Evolutionary conservation across 2,113 vertebrate genomes (phyloP).

Genomic region (Cynopterus brachyotis): DNA sequence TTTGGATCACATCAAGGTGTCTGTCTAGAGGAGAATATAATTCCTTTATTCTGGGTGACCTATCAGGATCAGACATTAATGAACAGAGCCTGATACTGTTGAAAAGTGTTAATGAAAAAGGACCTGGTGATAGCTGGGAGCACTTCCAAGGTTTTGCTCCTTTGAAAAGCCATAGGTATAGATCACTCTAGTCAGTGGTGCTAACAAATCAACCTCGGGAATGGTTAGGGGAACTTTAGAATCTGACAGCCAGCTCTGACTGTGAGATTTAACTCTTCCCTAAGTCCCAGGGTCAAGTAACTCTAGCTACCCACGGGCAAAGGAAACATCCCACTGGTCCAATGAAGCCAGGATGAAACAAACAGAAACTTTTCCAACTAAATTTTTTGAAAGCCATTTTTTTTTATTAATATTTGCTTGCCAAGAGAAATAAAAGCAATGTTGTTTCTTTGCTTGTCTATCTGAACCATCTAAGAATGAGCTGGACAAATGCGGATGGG

Average conservation of each 20-base stretch:
- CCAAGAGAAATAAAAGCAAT: background rate
- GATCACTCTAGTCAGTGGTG: background rate
- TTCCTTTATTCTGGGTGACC: conserved; percentile 48
- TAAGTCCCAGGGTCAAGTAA: background rate
- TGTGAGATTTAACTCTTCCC: background rate
- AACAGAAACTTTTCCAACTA: background rate
- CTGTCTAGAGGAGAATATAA: background rate
- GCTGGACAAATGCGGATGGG: background rate
- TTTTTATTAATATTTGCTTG: background rate
- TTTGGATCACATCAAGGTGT: conserved; percentile 35
- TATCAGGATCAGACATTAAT: conserved; percentile 20
- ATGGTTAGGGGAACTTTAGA: background rate
- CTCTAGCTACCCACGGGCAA: background rate
- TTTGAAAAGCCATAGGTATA: conserved; percentile 11
- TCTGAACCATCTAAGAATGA: background rate
- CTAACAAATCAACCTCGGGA: background rate
- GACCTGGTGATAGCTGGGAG: background rate
- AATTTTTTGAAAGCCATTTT: background rate
- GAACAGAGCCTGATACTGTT: background rate
- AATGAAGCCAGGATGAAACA: background rate
- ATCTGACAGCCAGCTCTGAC: background rate
- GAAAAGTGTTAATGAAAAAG: conserved; percentile 40
- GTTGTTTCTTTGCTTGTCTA: background rate
- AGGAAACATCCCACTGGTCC: background rate
- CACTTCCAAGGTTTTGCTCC: background rate